A percentile compares a stretch with the other conserved stretches of the same genome.
phyloP scores from a whole-genome alignment of 2,888 invertebrate genomes.

The Epistrophella euchroma region DNA sequence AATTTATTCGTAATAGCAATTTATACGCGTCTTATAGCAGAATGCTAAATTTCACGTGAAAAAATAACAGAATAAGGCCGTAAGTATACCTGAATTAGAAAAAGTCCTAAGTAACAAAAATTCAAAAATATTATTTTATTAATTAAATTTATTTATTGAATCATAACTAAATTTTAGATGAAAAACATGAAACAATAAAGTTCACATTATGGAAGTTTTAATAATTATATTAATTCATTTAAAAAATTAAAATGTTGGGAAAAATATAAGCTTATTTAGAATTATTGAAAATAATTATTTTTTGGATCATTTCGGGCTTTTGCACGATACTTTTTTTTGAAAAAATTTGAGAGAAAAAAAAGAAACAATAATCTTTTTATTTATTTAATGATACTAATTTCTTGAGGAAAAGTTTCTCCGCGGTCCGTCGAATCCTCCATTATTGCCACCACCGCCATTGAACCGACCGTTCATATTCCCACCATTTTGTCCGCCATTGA shows the following conservation, averaged over 20 bases:
- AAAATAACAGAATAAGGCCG: too few relatives aligned
- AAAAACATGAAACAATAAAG: slow-evolving; percentile 52
- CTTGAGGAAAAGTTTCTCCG: slow-evolving; percentile 76
- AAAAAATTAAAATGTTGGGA: slow-evolving; percentile 17
- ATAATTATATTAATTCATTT: slow-evolving; percentile 26
- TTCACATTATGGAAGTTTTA: slow-evolving; percentile 34
- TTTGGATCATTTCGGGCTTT: slow-evolving; percentile 29
- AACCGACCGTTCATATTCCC: slow-evolving; percentile 67
- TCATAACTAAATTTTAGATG: slow-evolving; percentile 43
- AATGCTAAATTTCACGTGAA: too few relatives aligned
- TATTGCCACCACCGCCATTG: slow-evolving; percentile 66
- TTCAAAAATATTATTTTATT: not conserved
- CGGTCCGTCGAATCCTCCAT: slow-evolving; percentile 74
- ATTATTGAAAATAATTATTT: slow-evolving; percentile 62
- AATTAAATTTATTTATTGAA: slow-evolving; percentile 53
- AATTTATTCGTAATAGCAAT: too few relatives aligned
- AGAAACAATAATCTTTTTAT: slow-evolving; percentile 40
- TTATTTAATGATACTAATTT: slow-evolving; percentile 64
- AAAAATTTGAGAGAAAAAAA: slow-evolving; percentile 33
- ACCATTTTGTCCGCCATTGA: slow-evolving; percentile 48
- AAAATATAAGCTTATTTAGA: slow-evolving; percentile 41
- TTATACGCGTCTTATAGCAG: too few relatives aligned
- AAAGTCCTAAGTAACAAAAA: not conserved
- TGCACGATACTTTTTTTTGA: slow-evolving; percentile 4
- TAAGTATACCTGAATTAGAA: not conserved